phyloP scores from a whole-genome alignment of 2,888 invertebrate genomes.

The Caradrina kadenii region DNA sequence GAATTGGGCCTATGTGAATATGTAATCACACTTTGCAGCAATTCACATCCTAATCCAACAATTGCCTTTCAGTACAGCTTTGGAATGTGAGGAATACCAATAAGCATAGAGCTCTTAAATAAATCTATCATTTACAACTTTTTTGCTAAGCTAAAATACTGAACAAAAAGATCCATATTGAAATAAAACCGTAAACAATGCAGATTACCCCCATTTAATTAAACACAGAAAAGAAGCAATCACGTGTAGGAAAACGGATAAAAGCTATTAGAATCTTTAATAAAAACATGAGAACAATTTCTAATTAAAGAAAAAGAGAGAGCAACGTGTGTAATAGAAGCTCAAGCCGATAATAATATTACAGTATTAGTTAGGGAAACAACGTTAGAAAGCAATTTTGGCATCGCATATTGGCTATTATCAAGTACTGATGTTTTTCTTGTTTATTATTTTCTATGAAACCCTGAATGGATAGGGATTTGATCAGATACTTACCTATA shows the following conservation, averaged over 20 bases:
- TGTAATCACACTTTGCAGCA: no score
- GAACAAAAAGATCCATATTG: conserved; percentile 21
- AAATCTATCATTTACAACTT: background rate
- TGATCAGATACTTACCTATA: conserved; percentile 8
- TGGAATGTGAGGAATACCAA: background rate
- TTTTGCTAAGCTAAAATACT: background rate
- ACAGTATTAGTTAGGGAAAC: conserved; percentile 87
- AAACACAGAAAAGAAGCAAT: conserved; percentile 55
- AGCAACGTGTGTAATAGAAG: conserved; percentile 72
- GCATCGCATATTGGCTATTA: conserved; percentile 90
- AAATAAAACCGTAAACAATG: conserved; percentile 38
- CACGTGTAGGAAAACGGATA: conserved; percentile 56
- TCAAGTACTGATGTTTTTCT: conserved; percentile 72
- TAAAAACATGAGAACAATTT: conserved; percentile 59
- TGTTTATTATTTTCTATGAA: conserved; percentile 65
- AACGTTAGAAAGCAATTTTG: conserved; percentile 89
- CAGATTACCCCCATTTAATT: conserved; percentile 60
- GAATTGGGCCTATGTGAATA: no score
- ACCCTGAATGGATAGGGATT: conserved; percentile 23
- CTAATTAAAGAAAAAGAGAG: conserved; percentile 66
- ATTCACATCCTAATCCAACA: background rate
- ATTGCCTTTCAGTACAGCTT: background rate
- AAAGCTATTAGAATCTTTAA: conserved; percentile 61
- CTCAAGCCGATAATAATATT: conserved; percentile 83
- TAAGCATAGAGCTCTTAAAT: background rate